These are phyloP conservation scores for Hoplodrina ambigua DNA, from an alignment of 2,888 invertebrate species.

Conservation along the genomic window DNA sequence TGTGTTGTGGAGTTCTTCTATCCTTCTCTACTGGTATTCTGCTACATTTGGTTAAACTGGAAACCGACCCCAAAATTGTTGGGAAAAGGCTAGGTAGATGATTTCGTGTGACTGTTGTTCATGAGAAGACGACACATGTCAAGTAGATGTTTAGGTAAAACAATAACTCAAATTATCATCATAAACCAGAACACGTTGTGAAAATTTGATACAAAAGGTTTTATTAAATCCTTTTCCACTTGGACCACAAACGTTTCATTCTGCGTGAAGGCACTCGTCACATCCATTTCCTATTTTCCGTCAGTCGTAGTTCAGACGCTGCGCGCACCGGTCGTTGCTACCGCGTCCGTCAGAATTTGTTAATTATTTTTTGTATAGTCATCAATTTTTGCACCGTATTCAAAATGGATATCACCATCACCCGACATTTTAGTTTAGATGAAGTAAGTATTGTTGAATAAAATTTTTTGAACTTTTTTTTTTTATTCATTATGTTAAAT, in stretches of 20 bases:
- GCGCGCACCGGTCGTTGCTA: constrained; percentile 55
- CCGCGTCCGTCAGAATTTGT: neutral
- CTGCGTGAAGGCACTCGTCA: constrained; percentile 62
- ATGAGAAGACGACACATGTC: too few relatives aligned
- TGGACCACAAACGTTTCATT: constrained; percentile 68
- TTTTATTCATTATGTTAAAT: neutral
- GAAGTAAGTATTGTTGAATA: constrained; percentile 79
- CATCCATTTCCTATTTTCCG: constrained; percentile 72
- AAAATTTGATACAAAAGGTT: neutral
- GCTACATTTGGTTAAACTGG: too few relatives aligned
- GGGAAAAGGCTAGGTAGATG: too few relatives aligned
- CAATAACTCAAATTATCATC: neutral
- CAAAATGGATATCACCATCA: constrained; percentile 86
- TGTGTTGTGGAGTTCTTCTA: too few relatives aligned
- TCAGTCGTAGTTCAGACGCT: constrained; percentile 74
- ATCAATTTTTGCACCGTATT: constrained; percentile 15
- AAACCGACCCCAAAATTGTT: too few relatives aligned
- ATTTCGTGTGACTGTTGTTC: too few relatives aligned
- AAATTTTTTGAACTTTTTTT: neutral
- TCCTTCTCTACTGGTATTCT: too few relatives aligned
- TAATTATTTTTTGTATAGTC: constrained; percentile 18
- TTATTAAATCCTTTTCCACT: constrained; percentile 52
- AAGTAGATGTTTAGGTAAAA: neutral
- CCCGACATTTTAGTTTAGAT: constrained; percentile 88
- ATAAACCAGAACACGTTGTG: neutral